Evolutionary conservation across 2,113 vertebrate genomes (phyloP).

Genomic region (Mustela nigripes): DNA sequence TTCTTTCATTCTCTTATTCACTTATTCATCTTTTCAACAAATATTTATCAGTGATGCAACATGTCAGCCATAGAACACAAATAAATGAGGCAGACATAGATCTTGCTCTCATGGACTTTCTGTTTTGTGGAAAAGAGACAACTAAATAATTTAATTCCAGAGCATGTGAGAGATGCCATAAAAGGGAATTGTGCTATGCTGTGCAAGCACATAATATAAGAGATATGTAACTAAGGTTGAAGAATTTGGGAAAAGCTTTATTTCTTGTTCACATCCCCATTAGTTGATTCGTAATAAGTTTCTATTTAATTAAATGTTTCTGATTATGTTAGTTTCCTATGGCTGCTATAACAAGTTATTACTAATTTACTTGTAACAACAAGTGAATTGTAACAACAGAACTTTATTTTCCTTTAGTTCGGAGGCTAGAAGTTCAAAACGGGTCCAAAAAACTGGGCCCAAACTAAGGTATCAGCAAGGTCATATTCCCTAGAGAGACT

Average conservation of each 20-base stretch:
- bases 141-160: neutral
- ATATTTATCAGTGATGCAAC: neutral
- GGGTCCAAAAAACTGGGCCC: neutral
- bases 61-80: neutral
- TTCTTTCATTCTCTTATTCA: neutral
- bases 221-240: neutral
- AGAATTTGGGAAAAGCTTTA: neutral
- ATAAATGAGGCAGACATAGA: neutral
- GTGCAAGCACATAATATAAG: neutral
- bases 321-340: neutral
- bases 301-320: neutral
- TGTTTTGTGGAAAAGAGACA: neutral
- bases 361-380: neutral
- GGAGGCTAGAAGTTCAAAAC: neutral
- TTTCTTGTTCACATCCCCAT: neutral
- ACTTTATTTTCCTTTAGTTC: neutral
- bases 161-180: neutral
- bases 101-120: neutral
- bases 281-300: constrained; percentile 16
- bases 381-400: neutral
- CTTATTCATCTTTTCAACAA: neutral
- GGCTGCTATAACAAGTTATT: neutral
- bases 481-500: neutral
- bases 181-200: neutral
- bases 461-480: neutral